These are phyloP conservation scores for Psammodynastes pulverulentus DNA, from an alignment of 2,113 vertebrate species.

Conservation along the genomic window DNA sequence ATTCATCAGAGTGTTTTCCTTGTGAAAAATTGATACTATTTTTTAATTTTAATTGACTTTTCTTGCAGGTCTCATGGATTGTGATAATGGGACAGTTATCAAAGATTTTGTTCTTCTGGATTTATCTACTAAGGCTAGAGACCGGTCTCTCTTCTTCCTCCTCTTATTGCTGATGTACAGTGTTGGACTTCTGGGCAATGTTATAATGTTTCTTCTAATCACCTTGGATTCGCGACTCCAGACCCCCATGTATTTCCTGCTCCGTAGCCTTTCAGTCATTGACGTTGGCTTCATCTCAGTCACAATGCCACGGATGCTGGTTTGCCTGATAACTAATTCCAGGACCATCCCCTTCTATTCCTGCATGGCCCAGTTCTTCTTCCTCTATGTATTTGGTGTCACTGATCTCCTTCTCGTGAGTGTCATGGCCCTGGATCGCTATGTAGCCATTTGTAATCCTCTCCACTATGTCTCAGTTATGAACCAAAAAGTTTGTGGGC, in stretches of 20 bases:
- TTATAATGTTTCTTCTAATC: slow-evolving; percentile 49
- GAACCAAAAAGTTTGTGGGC: slow-evolving; percentile 37
- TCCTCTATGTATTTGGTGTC: slow-evolving; percentile 54
- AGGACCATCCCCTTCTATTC: slow-evolving; percentile 40
- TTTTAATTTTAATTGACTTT: not conserved
- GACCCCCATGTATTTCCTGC: slow-evolving; percentile 59
- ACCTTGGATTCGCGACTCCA: slow-evolving; percentile 38
- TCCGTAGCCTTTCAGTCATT: slow-evolving; percentile 49
- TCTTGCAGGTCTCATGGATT: slow-evolving; percentile 34
- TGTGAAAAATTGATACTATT: no score
- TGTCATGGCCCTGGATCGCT: slow-evolving; percentile 54
- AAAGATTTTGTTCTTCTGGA: slow-evolving; percentile 47
- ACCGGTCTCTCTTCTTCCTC: slow-evolving; percentile 27
- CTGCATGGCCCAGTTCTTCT: slow-evolving; percentile 57
- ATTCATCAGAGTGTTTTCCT: no score
- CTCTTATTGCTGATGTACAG: slow-evolving; percentile 45
- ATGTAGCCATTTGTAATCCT: slow-evolving; percentile 51
- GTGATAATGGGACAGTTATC: slow-evolving; percentile 47
- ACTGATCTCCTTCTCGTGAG: slow-evolving; percentile 48
- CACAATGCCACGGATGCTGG: slow-evolving; percentile 45
- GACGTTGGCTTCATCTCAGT: slow-evolving; percentile 50
- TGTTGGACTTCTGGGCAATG: slow-evolving; percentile 44
- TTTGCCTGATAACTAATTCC: slow-evolving; percentile 33
- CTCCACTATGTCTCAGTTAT: slow-evolving; percentile 46
- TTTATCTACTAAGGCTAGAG: not conserved